phyloP scores from a whole-genome alignment of 2,113 vertebrate species.

The Gadus macrocephalus region DNA sequence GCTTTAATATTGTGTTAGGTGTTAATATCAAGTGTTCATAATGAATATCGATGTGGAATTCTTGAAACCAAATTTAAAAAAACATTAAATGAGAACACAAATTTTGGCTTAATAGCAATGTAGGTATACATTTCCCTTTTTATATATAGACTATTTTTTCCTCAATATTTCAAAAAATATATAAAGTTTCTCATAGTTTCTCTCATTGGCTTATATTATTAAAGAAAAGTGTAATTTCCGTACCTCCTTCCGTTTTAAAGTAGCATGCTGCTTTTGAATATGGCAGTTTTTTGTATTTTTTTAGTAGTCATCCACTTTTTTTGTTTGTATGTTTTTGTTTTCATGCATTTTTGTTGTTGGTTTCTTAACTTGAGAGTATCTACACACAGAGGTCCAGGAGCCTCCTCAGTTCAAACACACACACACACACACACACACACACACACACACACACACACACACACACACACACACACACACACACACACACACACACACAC shows the following conservation, averaged over 20 bases:
- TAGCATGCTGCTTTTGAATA: slow-evolving; percentile 80
- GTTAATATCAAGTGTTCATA: slow-evolving; percentile 39
- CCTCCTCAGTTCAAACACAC: slow-evolving; percentile 32
- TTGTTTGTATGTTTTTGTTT: slow-evolving; percentile 46
- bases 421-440: slow-evolving; percentile 24
- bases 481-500: slow-evolving; percentile 20
- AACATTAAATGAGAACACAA: slow-evolving; percentile 41
- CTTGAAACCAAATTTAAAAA: slow-evolving; percentile 35
- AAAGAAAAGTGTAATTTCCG: slow-evolving; percentile 77
- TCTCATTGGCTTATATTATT: slow-evolving; percentile 73
- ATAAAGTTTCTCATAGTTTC: slow-evolving; percentile 79
- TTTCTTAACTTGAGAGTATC: slow-evolving; percentile 80
- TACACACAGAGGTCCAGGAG: slow-evolving; percentile 77
- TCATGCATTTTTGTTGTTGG: slow-evolving; percentile 83
- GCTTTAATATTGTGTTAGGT: slow-evolving; percentile 43
- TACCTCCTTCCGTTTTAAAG: slow-evolving; percentile 65
- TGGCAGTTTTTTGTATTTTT: slow-evolving; percentile 75
- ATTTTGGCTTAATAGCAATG: slow-evolving; percentile 78
- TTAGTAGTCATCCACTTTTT: slow-evolving; percentile 68
- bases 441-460: background rate
- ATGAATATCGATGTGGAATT: slow-evolving; percentile 15
- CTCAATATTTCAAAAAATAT: slow-evolving; percentile 83
- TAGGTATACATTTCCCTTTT: slow-evolving; percentile 72
- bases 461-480: background rate
- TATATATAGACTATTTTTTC: slow-evolving; percentile 61